Percentiles rank a stretch among this genome's conserved stretches.
These are phyloP conservation scores for Hippoglossus stenolepis DNA, from an alignment of 2,113 vertebrate genomes.

Conservation along the genomic window DNA sequence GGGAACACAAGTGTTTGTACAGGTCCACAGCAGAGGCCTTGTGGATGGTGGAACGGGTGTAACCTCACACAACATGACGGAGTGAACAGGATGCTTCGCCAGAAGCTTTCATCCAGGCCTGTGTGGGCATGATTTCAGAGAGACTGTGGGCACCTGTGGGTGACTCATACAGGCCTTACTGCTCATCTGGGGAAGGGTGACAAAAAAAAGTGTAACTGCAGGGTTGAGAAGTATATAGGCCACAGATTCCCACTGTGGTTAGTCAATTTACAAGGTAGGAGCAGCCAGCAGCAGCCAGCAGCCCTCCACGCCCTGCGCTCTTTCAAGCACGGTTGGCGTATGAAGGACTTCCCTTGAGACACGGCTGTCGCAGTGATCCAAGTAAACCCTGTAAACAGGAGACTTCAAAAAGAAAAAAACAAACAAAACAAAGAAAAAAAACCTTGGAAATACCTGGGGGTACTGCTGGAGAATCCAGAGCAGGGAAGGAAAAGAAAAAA, in stretches of 20 bases:
- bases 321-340: conserved; percentile 7
- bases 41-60: conserved; percentile 23
- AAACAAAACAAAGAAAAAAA: conserved; percentile 14
- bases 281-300: conserved; percentile 19
- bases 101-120: conserved; percentile 45
- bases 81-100: conserved; percentile 13
- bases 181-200: conserved; percentile 20
- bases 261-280: conserved; percentile 9
- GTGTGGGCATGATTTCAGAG: conserved; percentile 41
- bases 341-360: conserved; percentile 29
- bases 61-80: conserved; percentile 16
- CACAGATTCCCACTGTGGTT: conserved; percentile 24
- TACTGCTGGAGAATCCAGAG: conserved; percentile 11
- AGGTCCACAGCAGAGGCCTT: conserved; percentile 19
- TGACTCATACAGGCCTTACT: conserved; percentile 40
- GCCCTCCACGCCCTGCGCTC: not conserved
- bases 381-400: conserved; percentile 29
- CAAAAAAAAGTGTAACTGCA: conserved; percentile 13
- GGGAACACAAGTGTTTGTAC: conserved; percentile 2
- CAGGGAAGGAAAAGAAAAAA: not conserved
- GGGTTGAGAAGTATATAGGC: conserved; percentile 8
- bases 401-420: conserved; percentile 27
- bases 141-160: conserved; percentile 41
- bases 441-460: conserved; percentile 14
- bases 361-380: conserved; percentile 25